Base-by-base conservation (phyloP, 2,888 invertebrate genomes). In the Drosophila prolongata region DNA sequence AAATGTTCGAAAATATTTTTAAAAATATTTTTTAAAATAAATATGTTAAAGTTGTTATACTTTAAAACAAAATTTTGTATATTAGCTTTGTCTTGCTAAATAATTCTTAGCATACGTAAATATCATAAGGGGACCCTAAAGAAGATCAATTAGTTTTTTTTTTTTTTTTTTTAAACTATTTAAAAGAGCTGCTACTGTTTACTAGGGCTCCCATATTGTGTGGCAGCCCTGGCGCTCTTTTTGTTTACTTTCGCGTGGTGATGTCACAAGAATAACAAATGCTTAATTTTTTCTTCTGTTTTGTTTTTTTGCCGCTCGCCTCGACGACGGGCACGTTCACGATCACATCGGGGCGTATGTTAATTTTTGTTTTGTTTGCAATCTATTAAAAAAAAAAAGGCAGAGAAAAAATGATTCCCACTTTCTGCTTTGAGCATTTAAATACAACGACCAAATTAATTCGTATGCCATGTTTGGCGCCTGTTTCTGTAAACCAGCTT, bases 381-480 rank as follows among this genome's bases (percentile, higher is more conserved):
- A 69, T 67, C 69, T 69, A 69, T 69, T 66, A 67, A 58, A 50
- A 66, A 65, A 66, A 65, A 66, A 60, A 47, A 38, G 55, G n/a
- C 24, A 13, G 62, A 37, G 55, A 50, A 53, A 52, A 53, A 60
- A 64, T 77, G 65, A 76, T 72, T 61, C 52, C 70, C 70, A 71
- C 62, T 71, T 71, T 71, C 68, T 75, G 59, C 77, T 77, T 76
- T 44, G 30, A 66, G 79, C 78, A 85, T 75, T 80, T 68, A 71
- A 85, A 83, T 80, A 74, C 72, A 77, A 75, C 75, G 62, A 80
- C 56, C 74, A 52, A 79, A 80, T 86, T 86, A 83, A 83, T 83
- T 83, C 76, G 75, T 79, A 75, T 66, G 71, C 86, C 86, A 80
- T 83, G 84, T 83, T 83, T 83, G 86, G 86, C 77, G 83, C 76